These are phyloP conservation scores for Anomalospiza imberbis DNA, from an alignment of 2,797 vertebrate species.

Conservation along the genomic window DNA sequence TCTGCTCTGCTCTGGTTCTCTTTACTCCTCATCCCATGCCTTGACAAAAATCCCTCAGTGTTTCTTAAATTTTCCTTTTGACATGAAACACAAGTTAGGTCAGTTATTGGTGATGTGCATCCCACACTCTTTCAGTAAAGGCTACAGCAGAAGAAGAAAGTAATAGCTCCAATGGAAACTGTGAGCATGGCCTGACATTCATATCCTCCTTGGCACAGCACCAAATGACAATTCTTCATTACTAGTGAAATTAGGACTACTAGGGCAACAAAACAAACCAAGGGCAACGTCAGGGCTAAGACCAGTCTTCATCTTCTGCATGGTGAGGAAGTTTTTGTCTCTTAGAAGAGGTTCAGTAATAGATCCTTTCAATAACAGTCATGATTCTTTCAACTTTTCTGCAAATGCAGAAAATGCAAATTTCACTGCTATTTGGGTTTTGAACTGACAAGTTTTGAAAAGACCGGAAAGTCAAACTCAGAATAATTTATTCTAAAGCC, in stretches of 20 bases:
- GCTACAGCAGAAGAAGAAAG: neutral
- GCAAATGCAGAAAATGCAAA: neutral
- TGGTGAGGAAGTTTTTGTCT: neutral
- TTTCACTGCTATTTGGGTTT: slow-evolving; percentile 1
- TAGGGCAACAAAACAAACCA: neutral
- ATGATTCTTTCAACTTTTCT: neutral
- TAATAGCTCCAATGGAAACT: neutral
- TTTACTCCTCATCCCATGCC: neutral
- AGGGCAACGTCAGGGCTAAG: neutral
- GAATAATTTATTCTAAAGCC: neutral
- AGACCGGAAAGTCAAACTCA: neutral
- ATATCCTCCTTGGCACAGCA: neutral
- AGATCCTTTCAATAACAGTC: neutral
- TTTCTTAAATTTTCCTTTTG: neutral
- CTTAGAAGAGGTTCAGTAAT: neutral
- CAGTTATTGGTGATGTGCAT: neutral
- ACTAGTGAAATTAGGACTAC: neutral
- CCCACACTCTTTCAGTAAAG: neutral
- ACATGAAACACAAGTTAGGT: neutral
- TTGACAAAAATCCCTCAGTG: neutral
- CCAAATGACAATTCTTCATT: neutral
- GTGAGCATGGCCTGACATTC: neutral
- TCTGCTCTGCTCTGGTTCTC: neutral
- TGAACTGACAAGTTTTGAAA: slow-evolving; percentile 3
- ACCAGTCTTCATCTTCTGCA: neutral